phyloP scores from a whole-genome alignment of 2,797 vertebrate species.

The Cuculus canorus region DNA sequence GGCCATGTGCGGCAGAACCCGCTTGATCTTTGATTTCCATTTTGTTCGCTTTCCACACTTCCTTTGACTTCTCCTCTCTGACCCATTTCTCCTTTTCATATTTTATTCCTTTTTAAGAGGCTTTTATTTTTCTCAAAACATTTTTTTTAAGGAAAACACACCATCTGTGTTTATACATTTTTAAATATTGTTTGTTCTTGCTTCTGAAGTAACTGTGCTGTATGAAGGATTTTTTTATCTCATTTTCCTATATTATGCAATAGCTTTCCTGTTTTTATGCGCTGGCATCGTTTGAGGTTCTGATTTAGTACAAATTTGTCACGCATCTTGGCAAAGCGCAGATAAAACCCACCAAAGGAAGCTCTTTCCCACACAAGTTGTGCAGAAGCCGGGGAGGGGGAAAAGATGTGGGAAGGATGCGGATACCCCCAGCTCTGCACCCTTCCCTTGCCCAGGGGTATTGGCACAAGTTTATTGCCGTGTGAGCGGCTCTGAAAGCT shows the following conservation, averaged over 20 bases:
- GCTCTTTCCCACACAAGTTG: background rate
- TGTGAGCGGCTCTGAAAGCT: rapidly evolving
- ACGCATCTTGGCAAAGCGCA: background rate
- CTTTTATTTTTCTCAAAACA: background rate
- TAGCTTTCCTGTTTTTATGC: background rate
- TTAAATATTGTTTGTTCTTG: constrained; percentile 49
- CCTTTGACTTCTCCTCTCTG: background rate
- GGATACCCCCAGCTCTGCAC: background rate
- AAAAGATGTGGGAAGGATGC: background rate
- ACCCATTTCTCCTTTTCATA: constrained; percentile 41
- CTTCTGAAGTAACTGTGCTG: background rate
- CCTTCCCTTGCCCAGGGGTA: background rate
- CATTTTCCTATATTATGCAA: background rate
- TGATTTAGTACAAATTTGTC: background rate
- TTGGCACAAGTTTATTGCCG: rapidly evolving
- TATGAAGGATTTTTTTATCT: background rate
- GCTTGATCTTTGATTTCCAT: background rate
- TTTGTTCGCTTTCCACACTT: background rate
- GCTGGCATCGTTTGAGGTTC: background rate
- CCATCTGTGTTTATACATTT: constrained; percentile 56
- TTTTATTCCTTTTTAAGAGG: constrained; percentile 43
- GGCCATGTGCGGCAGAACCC: rapidly evolving
- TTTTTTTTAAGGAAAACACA: constrained; percentile 27
- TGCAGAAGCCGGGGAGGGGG: background rate
- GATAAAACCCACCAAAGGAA: background rate